Evolutionary conservation across 2,888 invertebrate genomes (phyloP).

Genomic region (Scaptomyza parva): DNA sequence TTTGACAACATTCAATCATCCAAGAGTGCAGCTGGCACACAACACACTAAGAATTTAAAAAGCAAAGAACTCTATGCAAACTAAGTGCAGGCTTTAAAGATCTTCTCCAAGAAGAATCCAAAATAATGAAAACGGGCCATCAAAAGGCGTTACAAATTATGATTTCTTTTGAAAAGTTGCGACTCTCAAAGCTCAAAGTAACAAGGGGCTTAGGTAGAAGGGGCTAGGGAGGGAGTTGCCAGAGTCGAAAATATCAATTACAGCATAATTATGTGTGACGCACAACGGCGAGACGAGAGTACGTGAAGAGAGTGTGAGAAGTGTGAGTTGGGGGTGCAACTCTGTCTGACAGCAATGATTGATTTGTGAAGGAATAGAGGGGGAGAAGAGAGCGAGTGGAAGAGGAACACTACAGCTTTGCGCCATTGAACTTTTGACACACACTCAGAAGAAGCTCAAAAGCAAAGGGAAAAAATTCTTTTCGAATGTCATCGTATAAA

Average conservation of each 20-base stretch:
- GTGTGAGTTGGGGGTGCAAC: slow-evolving; percentile 12
- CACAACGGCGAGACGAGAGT: slow-evolving; percentile 30
- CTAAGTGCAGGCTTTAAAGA: slow-evolving; percentile 65
- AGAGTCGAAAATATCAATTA: slow-evolving; percentile 76
- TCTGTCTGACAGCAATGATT: slow-evolving; percentile 76
- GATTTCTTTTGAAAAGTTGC: slow-evolving; percentile 78
- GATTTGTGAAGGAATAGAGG: slow-evolving; percentile 64
- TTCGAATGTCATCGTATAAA: slow-evolving; percentile 78
- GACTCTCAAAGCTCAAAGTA: slow-evolving; percentile 53
- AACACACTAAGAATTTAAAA: slow-evolving; percentile 14
- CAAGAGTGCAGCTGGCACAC: slow-evolving; percentile 32
- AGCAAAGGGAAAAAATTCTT: slow-evolving; percentile 49
- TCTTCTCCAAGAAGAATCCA: slow-evolving; percentile 28
- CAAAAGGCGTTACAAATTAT: slow-evolving; percentile 79
- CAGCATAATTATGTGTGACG: slow-evolving; percentile 81
- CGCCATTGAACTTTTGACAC: slow-evolving; percentile 59
- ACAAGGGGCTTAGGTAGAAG: slow-evolving; percentile 17
- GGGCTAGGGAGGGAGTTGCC: slow-evolving; percentile 4
- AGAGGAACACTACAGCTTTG: slow-evolving; percentile 44
- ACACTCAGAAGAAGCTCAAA: slow-evolving; percentile 24
- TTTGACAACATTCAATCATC: slow-evolving; percentile 61
- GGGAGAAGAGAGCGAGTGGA: slow-evolving; percentile 11
- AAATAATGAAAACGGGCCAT: slow-evolving; percentile 49
- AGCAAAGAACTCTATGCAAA: slow-evolving; percentile 68
- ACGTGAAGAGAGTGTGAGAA: neutral